phyloP scores from a whole-genome alignment of 1,140 invertebrate genomes.

The Cotesia vestalis region DNA sequence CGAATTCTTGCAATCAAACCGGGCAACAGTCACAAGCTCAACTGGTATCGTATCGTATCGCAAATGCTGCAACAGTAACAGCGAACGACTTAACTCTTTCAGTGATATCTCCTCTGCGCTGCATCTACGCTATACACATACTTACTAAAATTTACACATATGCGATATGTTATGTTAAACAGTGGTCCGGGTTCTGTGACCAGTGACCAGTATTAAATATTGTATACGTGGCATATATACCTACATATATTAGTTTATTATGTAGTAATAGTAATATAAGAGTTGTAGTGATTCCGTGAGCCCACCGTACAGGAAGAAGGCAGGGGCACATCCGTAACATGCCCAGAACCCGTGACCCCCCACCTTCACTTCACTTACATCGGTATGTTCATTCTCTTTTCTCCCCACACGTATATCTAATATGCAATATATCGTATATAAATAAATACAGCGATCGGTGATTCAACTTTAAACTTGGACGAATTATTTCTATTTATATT shows the following conservation, averaged over 20 bases:
- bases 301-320: constrained; percentile 64
- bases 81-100: background rate
- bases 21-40: no score
- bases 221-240: no score
- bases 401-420: constrained; percentile 31
- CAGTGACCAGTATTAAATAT: constrained; percentile 5
- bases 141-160: background rate
- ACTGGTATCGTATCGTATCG: no score
- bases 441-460: background rate
- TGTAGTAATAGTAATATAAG: constrained; percentile 54
- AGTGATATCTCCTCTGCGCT: background rate
- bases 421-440: constrained; percentile 14
- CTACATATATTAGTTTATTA: constrained; percentile 17
- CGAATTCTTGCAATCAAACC: constrained; percentile 30
- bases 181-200: constrained; percentile 24
- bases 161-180: background rate
- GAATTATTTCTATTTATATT: constrained; percentile 13
- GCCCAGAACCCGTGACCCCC: constrained; percentile 66
- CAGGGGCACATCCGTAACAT: constrained; percentile 68
- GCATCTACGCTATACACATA: no score
- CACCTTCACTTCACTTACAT: constrained; percentile 44
- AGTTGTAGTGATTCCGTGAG: constrained; percentile 51
- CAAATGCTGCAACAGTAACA: constrained; percentile 1
- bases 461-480: background rate
- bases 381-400: constrained; percentile 44